Evolutionary conservation across 2,888 invertebrate species (phyloP), one percentile per base, ranked within the genome.

Genomic region (Trichopoda pennipes): DNA sequence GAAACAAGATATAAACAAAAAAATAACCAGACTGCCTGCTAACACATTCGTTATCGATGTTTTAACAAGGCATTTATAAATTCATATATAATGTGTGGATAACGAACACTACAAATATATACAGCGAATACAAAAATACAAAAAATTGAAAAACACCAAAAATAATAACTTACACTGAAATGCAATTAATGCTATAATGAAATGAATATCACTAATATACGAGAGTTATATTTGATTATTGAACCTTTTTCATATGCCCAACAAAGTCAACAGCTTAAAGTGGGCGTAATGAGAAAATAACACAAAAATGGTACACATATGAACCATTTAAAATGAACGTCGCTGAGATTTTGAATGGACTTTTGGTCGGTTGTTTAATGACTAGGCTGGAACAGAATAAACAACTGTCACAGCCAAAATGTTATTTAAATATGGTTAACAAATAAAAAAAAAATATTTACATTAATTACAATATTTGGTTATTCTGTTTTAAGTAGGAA

Each of bases 141-240:
- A 32, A 8, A 38, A 51, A 32, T 23, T 49, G 16, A 58, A 7
- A 55, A 23, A 35, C 35, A 35, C 35, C 3, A 64, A 49, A 49
- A 28, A 68, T 55, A 69, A 49, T 47, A 78, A 68, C 75, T 69
- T 73, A 77, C 81, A 81, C 58, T 64, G 69, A 64, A 81, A 77
- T 58, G 77, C 81, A 81, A 81, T 81, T 77, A 81, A 74, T 74
- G 69, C 51, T 63, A 73, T 38, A 44, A 77, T 74, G 77, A 77
- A 73, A 77, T 81, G 68, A 77, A 81, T 77, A 73, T 55, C 49
- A 47, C 47, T 51, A 69, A 74, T 58, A 80, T 66, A 75, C 51
- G 60, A 70, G 60, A 70, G 56, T 21, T 42, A 70, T 70, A 70
- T 80, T 53, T 75, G 73, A 64, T 80, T 69, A 58, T 51, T n/a